Evolutionary conservation across 2,113 vertebrate species (phyloP), one percentile per base, ranked within the genome.

Genomic region (Thryonomys swinderianus): DNA sequence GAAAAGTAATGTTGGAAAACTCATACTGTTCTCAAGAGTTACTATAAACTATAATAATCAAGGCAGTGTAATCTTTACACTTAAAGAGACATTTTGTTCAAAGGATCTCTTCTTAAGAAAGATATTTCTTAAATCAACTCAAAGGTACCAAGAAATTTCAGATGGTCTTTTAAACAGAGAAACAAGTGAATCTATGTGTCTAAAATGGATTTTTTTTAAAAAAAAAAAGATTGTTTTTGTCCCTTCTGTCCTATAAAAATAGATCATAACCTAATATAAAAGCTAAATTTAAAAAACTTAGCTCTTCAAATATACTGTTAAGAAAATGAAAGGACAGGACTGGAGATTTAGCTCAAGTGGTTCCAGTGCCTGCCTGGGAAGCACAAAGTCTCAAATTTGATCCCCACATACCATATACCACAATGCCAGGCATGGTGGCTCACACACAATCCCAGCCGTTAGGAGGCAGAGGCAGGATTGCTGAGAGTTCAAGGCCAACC

Each of bases 261-360:
- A 34, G 48, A 51, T 21, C 2, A 30, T 32, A 83, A 87, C 53
- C 18, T 42, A 76, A 67, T 61, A 76, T 25, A 83, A 82, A 81
- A 87, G 1, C 66, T 86, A 71, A 91, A 91, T 62, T 30, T 88
- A 45, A 61, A 88, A 87, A 86, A 51, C n/a, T 53, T 90, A 57
- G 8, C 8, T 91, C 51, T 61, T 76, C 66, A 76, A 74, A 90
- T n/a, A 55, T 32, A 37, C 7, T 16, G 37, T 59, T 76, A 45
- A 48, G 25, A 25, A 57, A n/a, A 42, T 51, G 9, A 32, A 85
- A 71, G 23, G 12, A 69, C 16, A 82, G n/a, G n/a, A n/a, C n/a
- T n/a, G n/a, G n/a, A n/a, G n/a, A n/a, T n/a, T n/a, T n/a, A n/a
- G n/a, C n/a, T n/a, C n/a, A n/a, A n/a, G n/a, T n/a, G n/a, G n/a